Evolutionary conservation across 2,797 vertebrate genomes (phyloP), one percentile per base, ranked within the genome.

Genomic region (Cynopterus sphinx): DNA sequence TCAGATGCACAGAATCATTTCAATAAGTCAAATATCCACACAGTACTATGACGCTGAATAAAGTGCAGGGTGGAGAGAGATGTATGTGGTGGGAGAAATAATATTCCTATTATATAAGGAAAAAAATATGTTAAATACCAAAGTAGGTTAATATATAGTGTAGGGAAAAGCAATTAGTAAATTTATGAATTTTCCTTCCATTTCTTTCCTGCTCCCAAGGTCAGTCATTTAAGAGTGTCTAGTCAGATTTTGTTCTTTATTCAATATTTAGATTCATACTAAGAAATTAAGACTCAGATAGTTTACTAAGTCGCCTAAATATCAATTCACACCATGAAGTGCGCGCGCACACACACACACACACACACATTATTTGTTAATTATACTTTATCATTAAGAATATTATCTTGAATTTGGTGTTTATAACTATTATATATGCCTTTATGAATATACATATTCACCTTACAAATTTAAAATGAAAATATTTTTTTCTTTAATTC

Each of bases 401-500:
- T 43, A 79, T 31, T 75, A 68, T 26, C 53, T 65, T 92, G 33
- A 96, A 74, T 95, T 65, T 57, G 78, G 43, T 81, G 33, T 68
- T 46, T 87, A 6, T 41, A 65, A 57, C 21, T 31, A 88, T 33
- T 70, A 90, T 19, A 65, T n/a, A 93, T 33, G 41, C 15, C 81
- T 90, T 93, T 36, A 83, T 61, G 33, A 96, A 86, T 78, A 61
- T 2, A 67, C 5, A 24, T 43, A 73, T 43, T 89, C 41, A 67
- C 2, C 12, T 51, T 77, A 31, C 43, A 93, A 91, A 88, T 88
- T 97, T 86, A 91, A 92, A 90, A 79, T 67, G 26, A 86, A 93
- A 93, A 67, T 57, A 70, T 5, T 53, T 95, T 87, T 81, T 24
- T 87, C 36, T 46, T 33, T 75, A 73, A 89, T 95, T 73, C 46